These are phyloP conservation scores for Acomys russatus DNA, from an alignment of 2,797 vertebrate genomes.

Conservation along the genomic window DNA sequence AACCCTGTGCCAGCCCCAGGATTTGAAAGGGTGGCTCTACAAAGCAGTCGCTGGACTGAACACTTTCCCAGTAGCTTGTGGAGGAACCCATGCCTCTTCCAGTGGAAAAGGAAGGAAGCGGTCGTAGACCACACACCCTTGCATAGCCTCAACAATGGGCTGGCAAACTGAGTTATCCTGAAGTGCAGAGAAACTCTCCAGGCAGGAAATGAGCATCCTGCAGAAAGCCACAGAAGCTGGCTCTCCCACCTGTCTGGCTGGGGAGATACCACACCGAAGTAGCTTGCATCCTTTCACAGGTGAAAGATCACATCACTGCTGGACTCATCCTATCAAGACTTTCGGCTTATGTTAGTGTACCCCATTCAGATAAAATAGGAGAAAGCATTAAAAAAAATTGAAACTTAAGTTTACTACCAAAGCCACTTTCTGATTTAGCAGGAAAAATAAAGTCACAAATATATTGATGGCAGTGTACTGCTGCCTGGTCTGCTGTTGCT, in stretches of 20 bases:
- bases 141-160: constrained; percentile 65
- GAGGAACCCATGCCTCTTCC: constrained; percentile 59
- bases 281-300: background rate
- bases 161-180: constrained; percentile 64
- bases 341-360: background rate
- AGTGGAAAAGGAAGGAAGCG: constrained; percentile 72
- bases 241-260: constrained; percentile 50
- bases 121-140: constrained; percentile 50
- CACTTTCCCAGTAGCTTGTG: background rate
- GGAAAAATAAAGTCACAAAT: constrained; percentile 35
- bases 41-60: constrained; percentile 2
- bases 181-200: constrained; percentile 18
- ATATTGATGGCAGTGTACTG: background rate
- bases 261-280: background rate
- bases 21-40: background rate
- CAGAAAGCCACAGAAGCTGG: background rate
- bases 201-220: constrained; percentile 66
- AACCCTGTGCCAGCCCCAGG: background rate
- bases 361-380: constrained; percentile 12
- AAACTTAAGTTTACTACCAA: background rate
- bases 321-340: background rate
- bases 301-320: background rate
- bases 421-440: background rate
- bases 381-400: background rate
- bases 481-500: background rate